Base-by-base conservation (phyloP, 2,113 vertebrate species). In the Furnarius figulus region DNA sequence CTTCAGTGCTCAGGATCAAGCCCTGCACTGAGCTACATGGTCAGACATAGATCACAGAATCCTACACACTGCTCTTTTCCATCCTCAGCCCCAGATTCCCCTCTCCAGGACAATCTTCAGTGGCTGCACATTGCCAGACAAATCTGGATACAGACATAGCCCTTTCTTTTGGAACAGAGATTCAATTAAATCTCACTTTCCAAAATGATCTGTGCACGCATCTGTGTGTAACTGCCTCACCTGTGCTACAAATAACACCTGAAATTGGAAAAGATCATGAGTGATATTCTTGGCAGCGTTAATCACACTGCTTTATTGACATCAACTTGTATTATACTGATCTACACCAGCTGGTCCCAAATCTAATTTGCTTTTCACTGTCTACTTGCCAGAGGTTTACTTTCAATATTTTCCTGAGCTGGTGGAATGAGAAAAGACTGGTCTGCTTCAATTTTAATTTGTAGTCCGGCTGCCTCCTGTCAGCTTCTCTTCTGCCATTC, bases 281-380 rank as follows among this genome's bases (percentile, higher is more conserved):
- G 84, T 87, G 84, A 91, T 95, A 93, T 68, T 96, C 91, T 97
- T 96, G 94, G 93, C 93, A 95, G 74, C 4, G 6, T 96, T 97
- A 96, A 95, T 97, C 95, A 95, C 40, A 4, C 62, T 23, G 24
- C 87, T 89, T 95, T 96, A 93, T 87, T 94, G 94, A 96, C 91
- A 96, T 96, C 96, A 96, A 73, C 91, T 96, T 94, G 66, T 87
- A 89, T 96, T 96, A 97, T 81, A 85, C 87, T 97, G 96, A 97
- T 96, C 96, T 89, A 94, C 89, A 94, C 94, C 96, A 97, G 93
- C 93, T 97, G 96, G 87, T 85, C 93, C 66, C 84, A 94, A 96
- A 95, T 95, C 87, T 96, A 96, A 96, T 97, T 96, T 96, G 82
- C 81, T 89, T 93, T 91, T 95, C 94, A 87, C 94, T 96, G 93